phyloP scores from a whole-genome alignment of 2,797 vertebrate genomes.

The Melanotaenia maccullochi region DNA sequence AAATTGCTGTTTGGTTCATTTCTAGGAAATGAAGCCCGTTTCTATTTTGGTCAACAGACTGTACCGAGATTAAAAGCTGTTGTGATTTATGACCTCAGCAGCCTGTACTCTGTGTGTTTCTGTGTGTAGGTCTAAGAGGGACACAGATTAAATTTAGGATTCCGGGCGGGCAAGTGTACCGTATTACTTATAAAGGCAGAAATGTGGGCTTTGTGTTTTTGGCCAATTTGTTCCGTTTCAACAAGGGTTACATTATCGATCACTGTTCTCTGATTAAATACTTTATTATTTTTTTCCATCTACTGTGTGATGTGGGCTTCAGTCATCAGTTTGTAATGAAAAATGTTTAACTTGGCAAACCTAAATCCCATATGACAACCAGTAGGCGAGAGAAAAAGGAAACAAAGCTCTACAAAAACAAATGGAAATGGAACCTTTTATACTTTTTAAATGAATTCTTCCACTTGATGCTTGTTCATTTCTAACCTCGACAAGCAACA shows the following conservation, averaged over 20 bases:
- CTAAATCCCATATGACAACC: background rate
- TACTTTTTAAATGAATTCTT: constrained; percentile 12
- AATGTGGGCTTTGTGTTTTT: background rate
- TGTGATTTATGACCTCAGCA: constrained; percentile 69
- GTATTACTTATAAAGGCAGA: background rate
- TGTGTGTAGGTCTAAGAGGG: constrained; percentile 32
- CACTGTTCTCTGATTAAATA: background rate
- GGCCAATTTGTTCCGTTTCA: background rate
- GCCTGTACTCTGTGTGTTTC: constrained; percentile 16
- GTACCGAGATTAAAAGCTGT: constrained; percentile 55
- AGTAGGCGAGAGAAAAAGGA: background rate
- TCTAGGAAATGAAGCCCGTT: constrained; percentile 23
- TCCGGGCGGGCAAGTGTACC: constrained; percentile 20
- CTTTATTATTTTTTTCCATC: background rate
- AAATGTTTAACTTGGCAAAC: background rate
- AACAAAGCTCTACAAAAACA: background rate
- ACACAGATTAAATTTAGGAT: constrained; percentile 38
- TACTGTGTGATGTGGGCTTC: background rate
- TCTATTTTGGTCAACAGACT: constrained; percentile 32
- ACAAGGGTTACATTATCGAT: background rate
- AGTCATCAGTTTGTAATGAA: background rate
- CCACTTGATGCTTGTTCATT: background rate
- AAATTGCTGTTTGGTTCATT: constrained; percentile 52
- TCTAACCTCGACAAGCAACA: constrained; percentile 3
- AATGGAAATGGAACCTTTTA: constrained; percentile 6